A percentile compares a stretch with the other conserved stretches of the same genome.
phyloP scores from a whole-genome alignment of 2,113 vertebrate species.

The Hepsetus odoe region DNA sequence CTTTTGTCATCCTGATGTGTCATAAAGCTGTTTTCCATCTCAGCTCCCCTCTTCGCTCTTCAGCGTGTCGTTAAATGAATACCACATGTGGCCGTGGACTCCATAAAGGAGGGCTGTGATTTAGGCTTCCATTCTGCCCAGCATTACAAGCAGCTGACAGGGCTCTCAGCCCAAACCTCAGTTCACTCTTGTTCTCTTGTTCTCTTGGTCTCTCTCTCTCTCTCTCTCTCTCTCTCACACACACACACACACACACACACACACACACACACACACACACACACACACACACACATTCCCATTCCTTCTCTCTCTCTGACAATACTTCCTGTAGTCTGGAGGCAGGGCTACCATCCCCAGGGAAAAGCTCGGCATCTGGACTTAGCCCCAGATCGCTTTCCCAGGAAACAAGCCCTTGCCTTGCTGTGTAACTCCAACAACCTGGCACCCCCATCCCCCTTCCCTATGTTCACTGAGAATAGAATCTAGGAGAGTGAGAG shows the following conservation, averaged over 20 bases:
- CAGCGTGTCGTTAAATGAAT: slow-evolving; percentile 75
- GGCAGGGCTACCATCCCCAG: slow-evolving; percentile 75
- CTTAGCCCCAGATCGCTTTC: slow-evolving; percentile 89
- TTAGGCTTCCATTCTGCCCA: slow-evolving; percentile 69
- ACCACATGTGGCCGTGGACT: slow-evolving; percentile 70
- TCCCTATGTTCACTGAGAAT: slow-evolving; percentile 51
- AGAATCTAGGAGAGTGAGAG: slow-evolving; percentile 8
- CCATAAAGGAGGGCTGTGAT: slow-evolving; percentile 67
- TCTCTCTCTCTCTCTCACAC: slow-evolving; percentile 66
- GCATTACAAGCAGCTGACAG: slow-evolving; percentile 71
- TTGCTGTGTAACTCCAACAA: slow-evolving; percentile 72
- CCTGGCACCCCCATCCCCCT: slow-evolving; percentile 73
- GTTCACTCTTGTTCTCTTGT: background rate
- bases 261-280: no score
- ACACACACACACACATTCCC: no score
- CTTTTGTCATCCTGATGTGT: slow-evolving; percentile 73
- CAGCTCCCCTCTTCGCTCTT: slow-evolving; percentile 58
- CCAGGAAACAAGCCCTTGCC: slow-evolving; percentile 86
- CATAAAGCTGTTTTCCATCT: slow-evolving; percentile 74
- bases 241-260: no score
- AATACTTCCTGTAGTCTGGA: slow-evolving; percentile 76
- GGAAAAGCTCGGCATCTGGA: slow-evolving; percentile 83
- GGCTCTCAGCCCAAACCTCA: slow-evolving; percentile 59
- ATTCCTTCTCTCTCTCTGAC: slow-evolving; percentile 67
- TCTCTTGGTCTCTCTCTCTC: slow-evolving; percentile 56